Base-by-base conservation (phyloP, 2,113 vertebrate genomes). In the Empidonax alnorum region DNA sequence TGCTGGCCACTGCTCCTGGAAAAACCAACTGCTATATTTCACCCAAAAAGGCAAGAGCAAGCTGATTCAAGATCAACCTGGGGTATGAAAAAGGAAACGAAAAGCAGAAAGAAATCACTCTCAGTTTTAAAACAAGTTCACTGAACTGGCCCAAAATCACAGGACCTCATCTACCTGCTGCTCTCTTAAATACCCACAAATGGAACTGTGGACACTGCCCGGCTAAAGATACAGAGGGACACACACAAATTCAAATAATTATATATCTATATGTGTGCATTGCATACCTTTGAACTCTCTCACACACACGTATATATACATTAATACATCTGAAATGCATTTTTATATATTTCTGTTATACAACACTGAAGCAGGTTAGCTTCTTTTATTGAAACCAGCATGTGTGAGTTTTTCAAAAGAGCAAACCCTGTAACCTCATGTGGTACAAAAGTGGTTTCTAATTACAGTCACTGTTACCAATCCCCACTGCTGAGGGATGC, bases 401-500 rank as follows among this genome's bases (percentile, higher is more conserved):
- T 3, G 8, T 23, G 6, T 52, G 35, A 74, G 11, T 28, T 84
- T 92, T 66, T 69, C 47, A 74, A 72, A 90, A 47, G 21, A 84
- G 39, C 71, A 89, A 83, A 4, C 28, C 3, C 13, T 52, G n/a
- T 30, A 87, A 90, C 41, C 80, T 83, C 37, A 80, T 15, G 28
- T 31, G 52, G 83, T 46, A 50, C 42, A 71, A 74, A 50, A 74
- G 63, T 71, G 37, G 37, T 86, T 96, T 95, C 68, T 94, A 93
- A 86, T 95, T 93, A 62, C 82, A 88, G 65, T 80, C 72, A 31
- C 59, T 75, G 44, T 83, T 81, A 69, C 63, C 90, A 55, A 83
- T 77, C 84, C 76, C n/a, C n/a, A 49, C 47, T 61, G 86, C 91
- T 68, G 56, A 93, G 56, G 27, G 35, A 87, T 68, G 61, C 44